Percentiles rank a stretch among this genome's conserved stretches.
phyloP scores from a whole-genome alignment of 2,113 vertebrate species.

The Spea bombifrons region DNA sequence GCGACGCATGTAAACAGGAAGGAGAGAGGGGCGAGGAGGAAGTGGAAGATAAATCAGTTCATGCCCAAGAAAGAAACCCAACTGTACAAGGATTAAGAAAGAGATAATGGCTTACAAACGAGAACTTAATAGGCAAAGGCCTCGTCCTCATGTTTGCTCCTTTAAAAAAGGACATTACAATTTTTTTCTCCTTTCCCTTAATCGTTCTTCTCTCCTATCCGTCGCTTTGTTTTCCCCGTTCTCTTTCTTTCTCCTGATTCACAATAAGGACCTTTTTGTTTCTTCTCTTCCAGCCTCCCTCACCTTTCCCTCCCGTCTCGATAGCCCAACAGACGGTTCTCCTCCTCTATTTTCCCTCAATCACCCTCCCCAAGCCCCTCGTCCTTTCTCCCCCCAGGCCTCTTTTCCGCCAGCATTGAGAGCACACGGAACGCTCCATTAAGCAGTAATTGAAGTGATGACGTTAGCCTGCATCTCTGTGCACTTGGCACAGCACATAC shows the following conservation, averaged over 20 bases:
- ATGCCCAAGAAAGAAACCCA: background rate
- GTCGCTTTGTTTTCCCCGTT: background rate
- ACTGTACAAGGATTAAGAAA: background rate
- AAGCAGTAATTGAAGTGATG: constrained; percentile 48
- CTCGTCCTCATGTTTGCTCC: background rate
- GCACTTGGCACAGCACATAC: constrained; percentile 17
- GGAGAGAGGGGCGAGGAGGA: background rate
- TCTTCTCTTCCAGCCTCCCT: background rate
- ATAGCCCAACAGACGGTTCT: background rate
- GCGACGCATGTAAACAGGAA: background rate
- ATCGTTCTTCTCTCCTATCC: background rate
- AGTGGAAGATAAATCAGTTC: background rate
- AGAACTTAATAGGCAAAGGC: constrained; percentile 1
- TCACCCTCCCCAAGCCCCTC: background rate
- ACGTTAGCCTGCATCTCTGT: constrained; percentile 18
- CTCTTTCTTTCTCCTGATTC: background rate
- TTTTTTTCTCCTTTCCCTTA: background rate
- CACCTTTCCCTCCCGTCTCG: background rate
- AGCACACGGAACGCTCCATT: constrained; percentile 38
- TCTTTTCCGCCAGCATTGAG: constrained; percentile 7
- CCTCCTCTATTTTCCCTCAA: background rate
- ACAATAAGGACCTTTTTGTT: background rate
- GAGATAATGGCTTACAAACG: background rate
- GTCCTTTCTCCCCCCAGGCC: background rate
- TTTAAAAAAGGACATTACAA: background rate